Evolutionary conservation across 2,888 invertebrate genomes (phyloP).

Genomic region (Brachypalpus laphriformis): DNA sequence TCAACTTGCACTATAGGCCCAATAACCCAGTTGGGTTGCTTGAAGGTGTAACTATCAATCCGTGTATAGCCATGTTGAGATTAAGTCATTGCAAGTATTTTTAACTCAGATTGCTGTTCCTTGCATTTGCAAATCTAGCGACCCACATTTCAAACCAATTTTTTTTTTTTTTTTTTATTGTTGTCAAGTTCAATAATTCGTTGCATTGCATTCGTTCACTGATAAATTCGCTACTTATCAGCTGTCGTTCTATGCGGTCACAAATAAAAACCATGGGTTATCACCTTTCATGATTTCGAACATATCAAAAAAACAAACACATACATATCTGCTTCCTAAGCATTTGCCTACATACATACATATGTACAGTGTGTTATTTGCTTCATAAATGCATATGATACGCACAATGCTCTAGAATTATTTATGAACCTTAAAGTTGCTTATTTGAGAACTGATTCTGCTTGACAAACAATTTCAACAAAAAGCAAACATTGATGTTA

Average conservation of each 20-base stretch:
- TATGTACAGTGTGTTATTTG: not conserved
- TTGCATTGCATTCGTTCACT: not conserved
- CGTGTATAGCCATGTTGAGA: too few species aligned
- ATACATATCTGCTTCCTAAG: not conserved
- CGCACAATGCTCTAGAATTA: not conserved
- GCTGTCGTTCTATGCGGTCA: not conserved
- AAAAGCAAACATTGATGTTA: constrained; percentile 34
- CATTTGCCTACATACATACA: not conserved
- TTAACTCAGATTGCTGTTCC: too few species aligned
- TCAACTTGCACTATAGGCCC: too few species aligned
- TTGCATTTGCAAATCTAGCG: too few species aligned
- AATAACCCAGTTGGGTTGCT: too few species aligned
- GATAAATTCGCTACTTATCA: not conserved
- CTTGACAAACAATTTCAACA: constrained; percentile 34
- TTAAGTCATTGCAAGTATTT: too few species aligned
- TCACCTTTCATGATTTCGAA: constrained; percentile 4
- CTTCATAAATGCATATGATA: not conserved
- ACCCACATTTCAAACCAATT: too few species aligned
- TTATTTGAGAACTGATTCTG: constrained; percentile 23
- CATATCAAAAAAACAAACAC: not conserved
- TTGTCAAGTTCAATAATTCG: not conserved
- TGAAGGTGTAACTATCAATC: too few species aligned
- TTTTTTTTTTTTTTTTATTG: too few species aligned
- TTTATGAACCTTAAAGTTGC: not conserved
- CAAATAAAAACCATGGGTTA: constrained; percentile 2